Percentiles rank a stretch among this genome's conserved stretches.
These are phyloP conservation scores for Parazoanthus atlanticus DNA, from an alignment of 92 coral and sea anemone species.

Conservation along the genomic window DNA sequence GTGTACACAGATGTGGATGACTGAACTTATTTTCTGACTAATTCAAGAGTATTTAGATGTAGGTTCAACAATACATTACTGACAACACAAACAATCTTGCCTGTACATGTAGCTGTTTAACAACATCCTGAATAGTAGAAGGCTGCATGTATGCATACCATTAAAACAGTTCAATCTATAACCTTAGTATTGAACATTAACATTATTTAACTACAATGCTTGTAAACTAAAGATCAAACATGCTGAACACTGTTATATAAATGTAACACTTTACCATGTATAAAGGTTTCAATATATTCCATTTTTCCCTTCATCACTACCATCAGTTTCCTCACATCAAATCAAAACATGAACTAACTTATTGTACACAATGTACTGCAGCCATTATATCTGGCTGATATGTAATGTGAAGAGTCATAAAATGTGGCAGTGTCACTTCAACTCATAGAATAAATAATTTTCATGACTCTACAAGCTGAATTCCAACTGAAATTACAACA, in stretches of 20 bases:
- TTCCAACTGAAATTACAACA: neutral
- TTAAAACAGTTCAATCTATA: too few species aligned
- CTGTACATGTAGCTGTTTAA: too few species aligned
- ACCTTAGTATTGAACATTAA: too few species aligned
- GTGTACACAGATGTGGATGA: too few species aligned
- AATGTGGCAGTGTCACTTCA: neutral
- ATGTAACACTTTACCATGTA: neutral
- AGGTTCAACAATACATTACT: neutral
- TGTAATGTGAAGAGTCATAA: neutral
- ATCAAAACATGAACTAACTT: neutral
- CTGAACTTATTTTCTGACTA: neutral
- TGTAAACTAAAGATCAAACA: neutral
- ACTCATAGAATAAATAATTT: neutral
- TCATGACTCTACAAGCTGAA: neutral
- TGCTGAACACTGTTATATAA: neutral
- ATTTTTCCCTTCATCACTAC: conserved; percentile 5
- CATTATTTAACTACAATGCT: too few species aligned
- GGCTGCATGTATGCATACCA: neutral
- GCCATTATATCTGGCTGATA: neutral
- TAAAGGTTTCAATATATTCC: neutral
- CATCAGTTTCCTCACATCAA: neutral
- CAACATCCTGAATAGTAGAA: neutral
- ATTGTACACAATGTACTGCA: neutral
- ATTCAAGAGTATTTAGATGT: neutral
- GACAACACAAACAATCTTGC: too few species aligned